Base-by-base conservation (phyloP, 2,888 invertebrate genomes). In the Thera britannica region DNA sequence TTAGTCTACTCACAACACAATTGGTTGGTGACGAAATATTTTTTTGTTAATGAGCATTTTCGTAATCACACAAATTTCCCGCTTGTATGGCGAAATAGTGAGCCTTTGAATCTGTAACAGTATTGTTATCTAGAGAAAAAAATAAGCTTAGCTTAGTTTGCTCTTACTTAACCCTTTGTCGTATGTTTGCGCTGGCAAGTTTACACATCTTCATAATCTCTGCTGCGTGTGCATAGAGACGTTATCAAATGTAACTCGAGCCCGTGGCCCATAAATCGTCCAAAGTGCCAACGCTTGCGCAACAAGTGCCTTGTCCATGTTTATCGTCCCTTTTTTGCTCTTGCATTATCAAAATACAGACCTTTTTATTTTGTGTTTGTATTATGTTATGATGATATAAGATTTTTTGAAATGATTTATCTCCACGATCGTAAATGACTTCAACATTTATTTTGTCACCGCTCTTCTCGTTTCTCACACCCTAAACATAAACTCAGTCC, bases 211-310 rank as follows among this genome's bases (percentile, higher is more conserved):
- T 83, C 83, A 81, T 83, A 75, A 70, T 79, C 77, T 78, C 75
- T 67, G 78, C 83, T 78, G 81, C 83, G 81, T 83, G 81, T 83
- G 84, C 79, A 78, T 77, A 79, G 78, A 85, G 85, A 83, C 87
- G 86, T 90, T 92, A 93, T 92, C 92, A 90, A 85, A 79, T 85
- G 88, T 89, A 89, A 90, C 86, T 84, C 79, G 83, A 90, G 87
- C 84, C 81, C 82, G 82, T 80, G 87, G 82, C 88, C 84, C 85
- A 90, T 90, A 91, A 90, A 90, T 90, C 89, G 82, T 84, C 82
- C 80, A 83, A 88, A 89, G 84, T 88, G 84, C 75, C 80, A 82
- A 79, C 84, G 81, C 85, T 92, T 90, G 88, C 89, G 89, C 89
- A 92, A 92, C 89, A 89, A 90, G 87, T 88, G 87, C 74, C 79